Evolutionary conservation across 1,140 invertebrate genomes (phyloP), one percentile per base, ranked within the genome.

Genomic region (Dreissena polymorpha): DNA sequence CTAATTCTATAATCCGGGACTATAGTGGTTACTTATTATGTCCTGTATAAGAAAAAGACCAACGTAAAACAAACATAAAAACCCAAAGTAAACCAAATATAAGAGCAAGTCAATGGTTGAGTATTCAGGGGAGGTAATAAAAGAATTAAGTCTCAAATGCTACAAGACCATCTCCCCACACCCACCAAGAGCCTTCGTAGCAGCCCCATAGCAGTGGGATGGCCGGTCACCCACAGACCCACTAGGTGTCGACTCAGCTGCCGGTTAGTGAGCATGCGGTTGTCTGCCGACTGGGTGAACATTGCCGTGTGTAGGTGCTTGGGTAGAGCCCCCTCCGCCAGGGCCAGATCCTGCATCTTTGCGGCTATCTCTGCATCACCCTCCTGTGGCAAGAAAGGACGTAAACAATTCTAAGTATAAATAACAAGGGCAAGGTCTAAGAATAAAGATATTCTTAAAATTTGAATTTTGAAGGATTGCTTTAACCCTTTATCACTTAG

Each of bases 191-290:
- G 97, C 91, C 98, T 94, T 87, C 95, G 95, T 8, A 99, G 94
- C 18, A 99, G 93, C 49, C 96, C 96, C 94, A 97, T 96, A 0
- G 98, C 98, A 25, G 96, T 97, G 23, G 96, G 96, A 94, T 99
- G 98, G 69, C 97, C 97, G 16, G 97, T 98, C 0, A 98, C 95
- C 99, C 99, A 99, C n/a, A 99, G 94, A 21, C 97, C 97, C 74
- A 99, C 97, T n/a, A 99, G 94, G 93, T 99, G 98, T 16, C 99
- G 94, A 69, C 98, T 99, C 18, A 99, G 93, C 91, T 99, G 98
- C 67, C 93, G 95, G 89, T 97, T 96, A 2, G 97, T 96, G 13
- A 97, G 93, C 85, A 97, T 93, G 87, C 97, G 93, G 84, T 92
- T 93, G 88, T 95, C 94, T 77, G 95, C 95, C n/a, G 96, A 95